Conservation (phyloP, 53 echinoderm and acorn worm genomes). For the Hippasteria phrygiana region DNA sequence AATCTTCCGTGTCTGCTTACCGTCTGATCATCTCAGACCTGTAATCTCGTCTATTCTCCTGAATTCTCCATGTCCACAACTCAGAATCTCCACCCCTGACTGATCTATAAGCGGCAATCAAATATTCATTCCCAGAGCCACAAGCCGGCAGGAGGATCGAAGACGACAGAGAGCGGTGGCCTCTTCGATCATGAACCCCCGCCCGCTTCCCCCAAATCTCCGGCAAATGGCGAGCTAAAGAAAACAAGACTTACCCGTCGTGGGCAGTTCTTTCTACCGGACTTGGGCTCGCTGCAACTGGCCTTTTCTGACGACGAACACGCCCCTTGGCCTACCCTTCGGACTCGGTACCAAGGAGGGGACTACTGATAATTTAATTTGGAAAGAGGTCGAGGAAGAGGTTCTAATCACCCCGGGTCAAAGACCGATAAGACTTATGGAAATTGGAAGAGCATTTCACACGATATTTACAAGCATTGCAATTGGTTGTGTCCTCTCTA, state of each 20-base stretch:
- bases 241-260: slow-evolving; percentile 28
- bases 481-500: no score
- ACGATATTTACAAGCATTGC: no score
- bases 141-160: slow-evolving; percentile 27
- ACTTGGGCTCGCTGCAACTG: not conserved
- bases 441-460: not conserved
- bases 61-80: not conserved
- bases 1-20: no score
- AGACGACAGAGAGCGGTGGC: not conserved
- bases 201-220: slow-evolving; percentile 15
- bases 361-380: not conserved
- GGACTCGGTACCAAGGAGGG: not conserved
- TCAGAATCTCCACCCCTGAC: not conserved
- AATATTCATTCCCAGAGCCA: slow-evolving; percentile 28
- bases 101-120: not conserved
- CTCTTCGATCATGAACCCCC: slow-evolving; percentile 17
- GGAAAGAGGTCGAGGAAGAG: not conserved
- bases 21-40: no score
- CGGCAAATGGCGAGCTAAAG: slow-evolving; percentile 43
- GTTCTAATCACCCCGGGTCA: not conserved
- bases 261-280: slow-evolving; percentile 9
- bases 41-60: not conserved
- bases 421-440: not conserved
- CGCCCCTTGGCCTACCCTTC: slow-evolving; percentile 13
- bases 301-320: not conserved